These are phyloP conservation scores for Melipona quadrifasciata DNA, from an alignment of 1,140 invertebrate species.

Conservation along the genomic window DNA sequence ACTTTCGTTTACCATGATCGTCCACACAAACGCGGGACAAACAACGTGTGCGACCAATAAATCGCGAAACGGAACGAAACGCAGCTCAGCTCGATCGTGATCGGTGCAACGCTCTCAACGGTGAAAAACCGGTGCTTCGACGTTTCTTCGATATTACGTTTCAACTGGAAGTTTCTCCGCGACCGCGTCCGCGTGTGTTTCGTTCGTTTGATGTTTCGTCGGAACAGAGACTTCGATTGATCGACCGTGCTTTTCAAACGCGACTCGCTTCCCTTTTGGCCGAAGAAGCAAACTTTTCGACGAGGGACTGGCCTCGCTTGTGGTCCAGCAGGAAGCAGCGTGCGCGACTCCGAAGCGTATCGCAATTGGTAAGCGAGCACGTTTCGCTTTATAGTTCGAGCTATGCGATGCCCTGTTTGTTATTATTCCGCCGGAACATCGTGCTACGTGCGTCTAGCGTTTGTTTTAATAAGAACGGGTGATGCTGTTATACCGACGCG, in stretches of 20 bases:
- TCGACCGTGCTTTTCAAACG: not conserved
- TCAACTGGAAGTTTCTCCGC: not conserved
- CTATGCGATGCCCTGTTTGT: not conserved
- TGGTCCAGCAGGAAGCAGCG: not conserved
- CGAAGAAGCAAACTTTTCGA: not conserved
- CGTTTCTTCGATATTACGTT: not conserved
- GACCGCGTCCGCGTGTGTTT: not conserved
- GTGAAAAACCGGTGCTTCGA: not conserved
- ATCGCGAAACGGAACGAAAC: not conserved
- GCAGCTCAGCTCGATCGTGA: not conserved
- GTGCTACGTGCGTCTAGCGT: not conserved
- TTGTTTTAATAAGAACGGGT: not conserved
- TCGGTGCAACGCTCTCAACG: no score
- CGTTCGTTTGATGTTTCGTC: not conserved
- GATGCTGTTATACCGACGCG: not conserved
- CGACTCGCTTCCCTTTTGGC: conserved; percentile 6
- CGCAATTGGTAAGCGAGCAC: not conserved
- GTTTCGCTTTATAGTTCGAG: not conserved
- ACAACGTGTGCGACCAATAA: conserved; percentile 1
- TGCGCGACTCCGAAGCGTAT: not conserved
- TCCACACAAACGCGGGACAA: conserved; percentile 21
- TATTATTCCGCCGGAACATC: not conserved
- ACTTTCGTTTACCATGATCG: conserved; percentile 43
- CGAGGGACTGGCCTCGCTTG: not conserved
- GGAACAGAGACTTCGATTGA: not conserved